Conservation (phyloP, 2,888 invertebrate species). For the Drosophila neotestacea region DNA sequence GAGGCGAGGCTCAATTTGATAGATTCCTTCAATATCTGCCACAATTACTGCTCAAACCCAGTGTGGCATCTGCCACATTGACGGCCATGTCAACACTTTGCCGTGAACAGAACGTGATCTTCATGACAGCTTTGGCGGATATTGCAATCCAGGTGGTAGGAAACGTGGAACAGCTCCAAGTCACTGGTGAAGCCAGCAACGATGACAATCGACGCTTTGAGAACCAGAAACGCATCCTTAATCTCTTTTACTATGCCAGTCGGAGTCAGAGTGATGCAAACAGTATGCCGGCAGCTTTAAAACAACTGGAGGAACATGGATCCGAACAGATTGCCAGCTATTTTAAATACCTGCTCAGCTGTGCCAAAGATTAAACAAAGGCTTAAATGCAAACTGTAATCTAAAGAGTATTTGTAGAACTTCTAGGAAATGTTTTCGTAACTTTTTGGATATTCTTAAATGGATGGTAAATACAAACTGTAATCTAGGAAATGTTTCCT, state of each 20-base stretch:
- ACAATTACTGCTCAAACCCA: conserved; percentile 86
- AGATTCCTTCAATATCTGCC: conserved; percentile 87
- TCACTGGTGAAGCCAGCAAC: conserved; percentile 77
- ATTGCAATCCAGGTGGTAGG: conserved; percentile 86
- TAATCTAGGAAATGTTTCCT: not conserved
- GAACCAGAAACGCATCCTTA: conserved; percentile 86
- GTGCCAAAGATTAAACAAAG: conserved; percentile 6
- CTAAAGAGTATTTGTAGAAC: too few species aligned
- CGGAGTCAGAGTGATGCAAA: not conserved
- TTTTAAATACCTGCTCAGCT: conserved; percentile 69
- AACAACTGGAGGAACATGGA: conserved; percentile 22
- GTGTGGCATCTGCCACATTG: conserved; percentile 86
- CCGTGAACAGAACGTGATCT: conserved; percentile 86
- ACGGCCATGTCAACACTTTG: conserved; percentile 87
- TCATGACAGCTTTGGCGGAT: conserved; percentile 86
- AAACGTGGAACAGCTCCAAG: conserved; percentile 76
- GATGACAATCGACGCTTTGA: conserved; percentile 74
- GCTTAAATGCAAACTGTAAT: too few species aligned
- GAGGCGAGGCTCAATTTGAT: conserved; percentile 84
- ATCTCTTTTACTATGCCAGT: conserved; percentile 86
- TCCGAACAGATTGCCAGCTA: conserved; percentile 73
- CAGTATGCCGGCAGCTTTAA: conserved; percentile 6
- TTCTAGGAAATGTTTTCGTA: too few species aligned
- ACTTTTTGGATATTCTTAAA: too few species aligned
- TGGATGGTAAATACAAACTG: not conserved